These are phyloP conservation scores for Caenorhabditis sulstoni DNA, from an alignment of 2,888 invertebrate species.

Conservation along the genomic window DNA sequence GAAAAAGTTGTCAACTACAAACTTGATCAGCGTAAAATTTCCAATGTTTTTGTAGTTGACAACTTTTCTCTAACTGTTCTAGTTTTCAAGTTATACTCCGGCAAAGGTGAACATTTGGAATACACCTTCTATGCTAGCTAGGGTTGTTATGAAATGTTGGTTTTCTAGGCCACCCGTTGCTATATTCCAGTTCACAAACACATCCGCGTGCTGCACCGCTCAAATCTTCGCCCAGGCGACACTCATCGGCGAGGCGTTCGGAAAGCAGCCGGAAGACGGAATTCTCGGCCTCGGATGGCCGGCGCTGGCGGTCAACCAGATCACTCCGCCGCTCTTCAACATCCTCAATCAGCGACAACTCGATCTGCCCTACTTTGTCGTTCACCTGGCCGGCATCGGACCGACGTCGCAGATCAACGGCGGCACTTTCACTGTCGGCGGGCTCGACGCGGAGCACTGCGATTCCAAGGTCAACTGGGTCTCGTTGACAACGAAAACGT, in stretches of 20 bases:
- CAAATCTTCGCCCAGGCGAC: constrained; percentile 83
- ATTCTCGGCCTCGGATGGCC: constrained; percentile 81
- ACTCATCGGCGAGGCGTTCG: constrained; percentile 82
- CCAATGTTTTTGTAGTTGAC: no score
- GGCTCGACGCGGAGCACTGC: constrained; percentile 64
- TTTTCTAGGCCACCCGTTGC: no score
- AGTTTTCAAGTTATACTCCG: no score
- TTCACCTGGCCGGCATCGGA: constrained; percentile 62
- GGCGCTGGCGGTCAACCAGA: constrained; percentile 82
- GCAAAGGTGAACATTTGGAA: no score
- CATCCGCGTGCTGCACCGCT: constrained; percentile 78
- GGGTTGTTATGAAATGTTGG: no score
- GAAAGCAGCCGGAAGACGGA: constrained; percentile 79
- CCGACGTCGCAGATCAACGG: constrained; percentile 64
- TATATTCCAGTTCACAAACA: constrained; percentile 66
- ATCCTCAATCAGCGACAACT: constrained; percentile 70
- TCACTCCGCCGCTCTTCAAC: constrained; percentile 77
- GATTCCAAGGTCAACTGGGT: constrained; percentile 59
- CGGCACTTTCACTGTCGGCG: constrained; percentile 74
- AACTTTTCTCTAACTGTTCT: no score
- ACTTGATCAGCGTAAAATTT: no score
- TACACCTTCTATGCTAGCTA: no score
- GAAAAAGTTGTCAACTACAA: no score
- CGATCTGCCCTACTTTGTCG: constrained; percentile 63
- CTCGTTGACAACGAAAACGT: constrained; percentile 68